These are phyloP conservation scores for Nasonia oneida DNA, from an alignment of 2,888 invertebrate genomes.

Conservation along the genomic window DNA sequence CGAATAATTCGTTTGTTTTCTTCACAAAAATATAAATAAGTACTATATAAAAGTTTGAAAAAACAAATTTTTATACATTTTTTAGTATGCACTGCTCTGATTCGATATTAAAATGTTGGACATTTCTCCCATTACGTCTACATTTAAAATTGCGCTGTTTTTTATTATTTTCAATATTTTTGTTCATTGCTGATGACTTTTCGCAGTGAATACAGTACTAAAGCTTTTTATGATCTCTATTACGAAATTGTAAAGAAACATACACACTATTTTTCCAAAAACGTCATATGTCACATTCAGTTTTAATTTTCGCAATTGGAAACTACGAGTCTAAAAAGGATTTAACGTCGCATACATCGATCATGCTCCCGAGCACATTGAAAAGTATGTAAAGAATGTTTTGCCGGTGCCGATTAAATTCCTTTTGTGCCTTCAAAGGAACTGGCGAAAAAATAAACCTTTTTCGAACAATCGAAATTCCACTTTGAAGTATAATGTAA, in stretches of 20 bases:
- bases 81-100: no score
- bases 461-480: background rate
- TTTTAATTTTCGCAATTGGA: constrained; percentile 14
- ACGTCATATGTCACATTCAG: background rate
- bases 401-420: constrained; percentile 31
- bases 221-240: no score
- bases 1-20: background rate
- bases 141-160: no score
- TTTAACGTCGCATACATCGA: background rate
- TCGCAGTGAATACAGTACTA: no score
- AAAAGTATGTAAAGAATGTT: constrained; percentile 40
- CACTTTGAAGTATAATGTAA: background rate
- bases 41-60: background rate
- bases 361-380: background rate
- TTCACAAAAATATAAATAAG: background rate
- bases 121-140: no score
- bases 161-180: no score
- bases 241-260: no score
- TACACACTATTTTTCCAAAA: no score
- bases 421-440: background rate
- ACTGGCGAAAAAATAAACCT: background rate
- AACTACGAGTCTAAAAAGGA: constrained; percentile 19
- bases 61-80: no score
- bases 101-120: no score
- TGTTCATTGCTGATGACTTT: no score